Evolutionary conservation across 2,888 invertebrate genomes (phyloP), one percentile per base, ranked within the genome.

Genomic region (Hecatera dysodea): DNA sequence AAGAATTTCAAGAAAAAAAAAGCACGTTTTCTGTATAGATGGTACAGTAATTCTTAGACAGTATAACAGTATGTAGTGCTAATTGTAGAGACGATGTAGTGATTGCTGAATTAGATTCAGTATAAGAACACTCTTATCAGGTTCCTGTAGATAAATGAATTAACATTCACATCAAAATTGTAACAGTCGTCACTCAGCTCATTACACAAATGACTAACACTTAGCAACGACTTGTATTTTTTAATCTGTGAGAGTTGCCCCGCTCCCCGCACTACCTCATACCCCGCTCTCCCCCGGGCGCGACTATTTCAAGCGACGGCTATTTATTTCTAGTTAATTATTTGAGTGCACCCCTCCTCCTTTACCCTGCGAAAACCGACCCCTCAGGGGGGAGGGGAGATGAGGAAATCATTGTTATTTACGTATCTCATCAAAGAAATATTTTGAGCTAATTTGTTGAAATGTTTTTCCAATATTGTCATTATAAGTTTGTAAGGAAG

Each of bases 291-390:
- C 86, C 82, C 85, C 61, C 62, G 84, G 71, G 87, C 65, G 78
- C 84, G 81, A 87, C 86, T 85, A 82, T 87, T 87, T 86, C 82
- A 78, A 87, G 84, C 82, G 87, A 78, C 78, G 73, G 59, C 60
- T 88, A 89, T 89, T 88, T 89, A 88, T 89, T 88, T 84, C 86
- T 86, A 86, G 88, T 87, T 89, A 88, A 89, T 89, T 88, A 89
- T 86, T 87, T 84, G 86, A 89, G 86, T 89, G 88, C 86, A 67
- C 24, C 60, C 69, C 77, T 52, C 57, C 6, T 53, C 22, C 15
- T 11, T 27, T 2, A 24, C 42, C 33, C 22, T 15, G 12, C 27
- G 9, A 11, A 4, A 29, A 33, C 2, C 44, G 9, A 12, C 17
- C 63, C 29, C 17, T 15, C n/a, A n/a, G n/a, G 2, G 33, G 33